Base-by-base conservation (phyloP, 1,140 invertebrate genomes). In the Hylaeus volcanicus region DNA sequence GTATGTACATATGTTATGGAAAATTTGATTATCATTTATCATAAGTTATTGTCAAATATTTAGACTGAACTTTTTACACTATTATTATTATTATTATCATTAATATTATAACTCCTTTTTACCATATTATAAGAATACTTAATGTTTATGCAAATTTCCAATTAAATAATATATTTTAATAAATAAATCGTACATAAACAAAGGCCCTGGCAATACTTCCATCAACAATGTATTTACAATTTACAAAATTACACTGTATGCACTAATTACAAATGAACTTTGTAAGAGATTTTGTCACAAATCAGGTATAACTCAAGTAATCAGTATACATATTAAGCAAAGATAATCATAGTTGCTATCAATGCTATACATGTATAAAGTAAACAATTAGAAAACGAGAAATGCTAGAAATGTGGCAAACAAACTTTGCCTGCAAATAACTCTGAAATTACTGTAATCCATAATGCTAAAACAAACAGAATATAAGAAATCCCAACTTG, bases 371-470 rank as follows among this genome's bases (percentile, higher is more conserved):
- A 66, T 2, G 41, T 51, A 11, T 4, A 64, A 39, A 26, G 39
- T 11, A 77, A 56, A 45, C 48, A 48, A 5, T 48, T 82, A 61
- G 15, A 84, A 83, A 83, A 79, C 78, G 76, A 71, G 63, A 83
- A 79, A 79, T 90, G 89, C 91, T 96, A 98, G 94, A 98, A 98
- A 94, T 99, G 98, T 65, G 98, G 98, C 81, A 99, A 93, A 93
- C 98, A 99, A 12, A 99, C 98, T 96, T 99, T 99, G n/a, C 98
- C 98, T 75, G 98, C 98, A 95, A 99, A 99, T 37, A 99, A 92
- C 94, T 99, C 98, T 11, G 98, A 99, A 85, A 99, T 97, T 5
- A 99, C 98, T 64, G 98, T 99, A 66, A 99, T 98, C 98, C 98
- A 99, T 3, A 99, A 92, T 51, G 98, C 98, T 60, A 99, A 93